Evolutionary conservation across 2,797 vertebrate genomes (phyloP), one percentile per base, ranked within the genome.

Genomic region (Brotula barbata): DNA sequence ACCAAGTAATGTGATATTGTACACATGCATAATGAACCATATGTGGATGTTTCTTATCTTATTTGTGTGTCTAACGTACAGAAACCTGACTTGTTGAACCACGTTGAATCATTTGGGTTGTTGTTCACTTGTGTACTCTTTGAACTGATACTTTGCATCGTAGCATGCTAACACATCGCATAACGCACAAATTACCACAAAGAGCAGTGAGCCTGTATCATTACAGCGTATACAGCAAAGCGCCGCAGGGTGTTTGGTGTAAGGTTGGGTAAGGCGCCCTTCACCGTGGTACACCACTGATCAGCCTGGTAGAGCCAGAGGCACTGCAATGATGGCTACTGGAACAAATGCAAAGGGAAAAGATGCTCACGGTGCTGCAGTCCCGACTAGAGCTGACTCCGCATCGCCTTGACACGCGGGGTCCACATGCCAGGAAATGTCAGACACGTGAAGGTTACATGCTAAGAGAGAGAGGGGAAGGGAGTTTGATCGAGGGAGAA

Each of bases 261-360:
- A 31, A 23, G 54, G 80, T 83, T 49, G 78, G 77, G 73, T 68
- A 15, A 82, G 75, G 71, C 71, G 68, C 61, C 44, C 31, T 17
- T 44, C 58, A 69, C 58, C 20, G 58, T 20, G 17, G 41, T 36
- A 25, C 13, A 40, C 47, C 62, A 20, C 53, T 33, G 21, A 68
- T 73, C 69, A 65, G 59, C 51, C 15, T 48, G 69, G 53, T 34
- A 47, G 44, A 67, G 79, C 73, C 84, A 59, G 72, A 73, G 71
- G 84, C 64, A 13, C 50, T 23, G 7, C 52, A 13, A 4, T 84
- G 79, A 85, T 71, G 70, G 78, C 56, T 55, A 51, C 54, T 62
- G 58, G 73, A 81, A 75, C 68, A 84, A 85, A 87, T 80, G 34
- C 6, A 12, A 84, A 78, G 42, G 68, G 83, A 85, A 87, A 71